Evolutionary conservation across 1,140 invertebrate genomes (phyloP), one percentile per base, ranked within the genome.

Genomic region (Acromyrmex charruanus): DNA sequence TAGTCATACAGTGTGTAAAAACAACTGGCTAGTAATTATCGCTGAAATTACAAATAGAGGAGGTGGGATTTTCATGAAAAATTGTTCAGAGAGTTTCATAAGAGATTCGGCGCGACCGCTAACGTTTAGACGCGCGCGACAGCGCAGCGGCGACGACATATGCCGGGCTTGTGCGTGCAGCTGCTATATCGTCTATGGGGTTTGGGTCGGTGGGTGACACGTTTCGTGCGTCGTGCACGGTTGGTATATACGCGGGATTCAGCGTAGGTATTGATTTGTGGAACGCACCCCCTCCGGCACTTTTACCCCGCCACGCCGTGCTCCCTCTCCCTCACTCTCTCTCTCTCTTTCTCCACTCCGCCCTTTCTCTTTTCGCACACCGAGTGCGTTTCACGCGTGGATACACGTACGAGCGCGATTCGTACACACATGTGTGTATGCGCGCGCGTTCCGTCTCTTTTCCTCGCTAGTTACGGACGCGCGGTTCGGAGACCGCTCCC

Each of bases 181-280:
- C 92, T 93, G 92, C 92, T 87, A 81, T 88, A 88, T 92, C 90
- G 87, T 90, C 75, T 77, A 93, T 91, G 63, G 91, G 88, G 87
- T 94, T 93, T 93, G 91, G 91, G 92, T 94, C 92, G 93, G 93
- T 94, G 93, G 94, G 93, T 94, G 94, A 95, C 93, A 95, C 93
- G 92, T 94, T 94, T 93, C 92, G 92, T 91, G 92, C 89, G 91
- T 89, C 77, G 87, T 90, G 85, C 74, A 91, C 86, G 90, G 79
- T 87, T 92, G 91, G 74, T 85, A 89, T 59, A 90, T 69, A 87
- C 80, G 69, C 85, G 85, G 88, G 87, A 84, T 74, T 81, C 81
- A 88, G 86, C 55, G 53, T 90, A 90, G 94, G 91, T 95, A 95
- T 95, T 95, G 94, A 95, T 95, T 95, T 94, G 94, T 92, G 91